Evolutionary conservation across 2,797 vertebrate genomes (phyloP), one percentile per base, ranked within the genome.

Genomic region (Coluber constrictor): DNA sequence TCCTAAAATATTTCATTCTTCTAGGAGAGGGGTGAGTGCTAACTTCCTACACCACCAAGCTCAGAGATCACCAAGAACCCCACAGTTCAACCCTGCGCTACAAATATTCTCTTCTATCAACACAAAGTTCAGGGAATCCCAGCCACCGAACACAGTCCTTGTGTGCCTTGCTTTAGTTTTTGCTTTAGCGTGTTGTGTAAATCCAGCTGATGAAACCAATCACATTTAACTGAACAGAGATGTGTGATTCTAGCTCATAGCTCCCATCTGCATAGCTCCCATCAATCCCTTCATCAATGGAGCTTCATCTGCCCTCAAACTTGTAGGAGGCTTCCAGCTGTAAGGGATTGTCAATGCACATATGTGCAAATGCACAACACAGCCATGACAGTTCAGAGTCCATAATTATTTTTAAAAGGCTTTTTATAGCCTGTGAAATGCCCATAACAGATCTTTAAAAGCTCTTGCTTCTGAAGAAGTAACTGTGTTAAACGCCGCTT

Each of bases 391-490:
- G 74, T 25, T 79, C 16, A 10, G 20, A 63, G 55, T 54, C 18
- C 5, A 11, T 12, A 10, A 18, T 61, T 90, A 63, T 56, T 63
- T 63, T 57, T 51, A 79, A 61, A 88, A 57, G 18, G 15, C 12
- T 92, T 93, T 63, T 88, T 92, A 27, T 93, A 94, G 90, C 66
- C 79, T 60, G 79, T 79, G 91, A 94, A 92, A 95, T 94, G 94
- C 95, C 93, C 5, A 0, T 95, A 94, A 61, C 15, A 1, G 32
- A 66, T 55, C 51, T 18, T 57, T 61, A 37, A 94, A 96, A 95
- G 94, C 94, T 63, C 93, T 95, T 95, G 94, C 94, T 95, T 93
- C 92, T 95, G 90, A 92, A 95, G 86, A 93, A 96, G 89, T 93
- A 96, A 86, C 93, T 86, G 91, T 93, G 92, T 74, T 90, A 87